Conservation (phyloP, 2,797 vertebrate species). For the Acanthornis magna region DNA sequence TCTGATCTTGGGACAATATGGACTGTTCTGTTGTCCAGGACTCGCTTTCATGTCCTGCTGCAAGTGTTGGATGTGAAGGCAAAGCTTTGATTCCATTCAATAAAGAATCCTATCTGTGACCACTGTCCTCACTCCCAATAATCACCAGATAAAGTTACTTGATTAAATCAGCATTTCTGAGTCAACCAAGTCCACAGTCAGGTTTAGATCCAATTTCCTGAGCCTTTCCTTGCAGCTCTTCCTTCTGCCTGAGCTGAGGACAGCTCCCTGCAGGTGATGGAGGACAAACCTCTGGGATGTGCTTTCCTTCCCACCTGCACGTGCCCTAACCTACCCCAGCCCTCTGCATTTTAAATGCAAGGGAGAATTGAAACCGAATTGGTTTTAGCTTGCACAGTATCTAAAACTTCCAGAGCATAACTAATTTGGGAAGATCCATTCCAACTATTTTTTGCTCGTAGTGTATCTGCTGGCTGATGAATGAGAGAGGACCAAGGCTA, state of each 20-base stretch:
- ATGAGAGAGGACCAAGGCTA: neutral
- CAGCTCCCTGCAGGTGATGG: neutral
- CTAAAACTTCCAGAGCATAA: neutral
- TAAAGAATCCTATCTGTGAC: neutral
- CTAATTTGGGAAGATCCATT: neutral
- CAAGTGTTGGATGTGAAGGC: accelerated
- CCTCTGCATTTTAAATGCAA: neutral
- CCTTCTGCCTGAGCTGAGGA: neutral
- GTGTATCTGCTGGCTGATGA: neutral
- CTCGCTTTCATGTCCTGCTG: neutral
- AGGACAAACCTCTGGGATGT: neutral
- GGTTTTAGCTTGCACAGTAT: neutral
- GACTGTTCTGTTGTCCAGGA: neutral
- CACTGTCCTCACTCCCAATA: neutral
- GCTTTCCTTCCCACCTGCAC: neutral
- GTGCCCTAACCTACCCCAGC: neutral
- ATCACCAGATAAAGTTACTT: neutral
- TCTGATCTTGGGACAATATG: neutral
- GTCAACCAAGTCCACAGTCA: neutral
- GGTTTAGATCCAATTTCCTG: neutral
- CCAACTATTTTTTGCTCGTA: neutral
- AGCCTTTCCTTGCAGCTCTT: neutral
- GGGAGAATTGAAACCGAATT: neutral
- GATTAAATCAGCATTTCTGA: neutral
- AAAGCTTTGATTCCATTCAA: neutral